Percentiles rank a stretch among this genome's conserved stretches.
Conservation (phyloP, 1,140 invertebrate genomes). For the Bombus fervidus region DNA sequence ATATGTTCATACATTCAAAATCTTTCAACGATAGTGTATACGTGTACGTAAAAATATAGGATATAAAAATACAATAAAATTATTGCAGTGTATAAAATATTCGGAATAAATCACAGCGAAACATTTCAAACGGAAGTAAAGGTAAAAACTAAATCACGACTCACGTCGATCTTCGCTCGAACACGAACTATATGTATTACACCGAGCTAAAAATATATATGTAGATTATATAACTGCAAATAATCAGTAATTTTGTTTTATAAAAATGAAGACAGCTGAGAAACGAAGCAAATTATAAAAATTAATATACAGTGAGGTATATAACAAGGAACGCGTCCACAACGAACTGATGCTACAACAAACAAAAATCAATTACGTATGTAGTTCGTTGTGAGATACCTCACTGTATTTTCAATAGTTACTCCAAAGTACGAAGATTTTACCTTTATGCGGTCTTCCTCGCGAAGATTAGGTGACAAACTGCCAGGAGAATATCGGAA, state of each 20-base stretch:
- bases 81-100: background rate
- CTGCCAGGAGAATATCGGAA: slow-evolving; percentile 77
- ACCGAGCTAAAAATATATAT: background rate
- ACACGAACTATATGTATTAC: background rate
- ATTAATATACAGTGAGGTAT: background rate
- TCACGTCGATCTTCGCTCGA: slow-evolving; percentile 12
- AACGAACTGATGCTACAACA: background rate
- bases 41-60: background rate
- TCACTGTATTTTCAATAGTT: background rate
- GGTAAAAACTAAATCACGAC: background rate
- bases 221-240: background rate
- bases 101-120: background rate
- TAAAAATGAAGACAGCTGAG: background rate
- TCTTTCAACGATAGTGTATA: background rate
- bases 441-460: slow-evolving; percentile 71
- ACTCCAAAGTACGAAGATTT: background rate
- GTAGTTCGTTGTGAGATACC: background rate
- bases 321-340: background rate
- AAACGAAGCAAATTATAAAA: background rate
- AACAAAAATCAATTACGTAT: background rate
- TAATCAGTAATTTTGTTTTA: background rate
- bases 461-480: slow-evolving; percentile 74
- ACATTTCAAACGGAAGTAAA: background rate
- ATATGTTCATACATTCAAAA: background rate
- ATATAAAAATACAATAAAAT: background rate